Evolutionary conservation across 1,140 invertebrate species (phyloP).

Genomic region (Popillia japonica): DNA sequence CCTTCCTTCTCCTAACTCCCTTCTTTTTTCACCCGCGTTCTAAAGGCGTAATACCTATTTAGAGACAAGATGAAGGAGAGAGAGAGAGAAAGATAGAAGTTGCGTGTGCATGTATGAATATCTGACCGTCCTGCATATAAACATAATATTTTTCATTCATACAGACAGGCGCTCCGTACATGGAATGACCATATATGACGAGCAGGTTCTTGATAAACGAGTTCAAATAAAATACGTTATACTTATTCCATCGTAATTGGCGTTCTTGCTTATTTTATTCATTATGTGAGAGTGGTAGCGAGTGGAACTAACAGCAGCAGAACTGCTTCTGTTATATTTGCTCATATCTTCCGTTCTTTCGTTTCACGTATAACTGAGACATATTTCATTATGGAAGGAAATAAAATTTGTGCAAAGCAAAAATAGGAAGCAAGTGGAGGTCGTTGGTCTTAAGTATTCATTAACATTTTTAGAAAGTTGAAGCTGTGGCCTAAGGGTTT

Average conservation of each 20-base stretch:
- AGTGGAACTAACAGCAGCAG: background rate
- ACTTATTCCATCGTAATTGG: constrained; percentile 43
- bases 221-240: constrained; percentile 43
- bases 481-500: too few relatives aligned
- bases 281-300: constrained; percentile 33
- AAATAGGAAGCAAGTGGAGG: too few relatives aligned
- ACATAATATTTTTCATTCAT: constrained; percentile 43
- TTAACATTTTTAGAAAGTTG: too few relatives aligned
- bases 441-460: too few relatives aligned
- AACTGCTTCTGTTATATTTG: too few relatives aligned
- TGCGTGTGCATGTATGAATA: background rate
- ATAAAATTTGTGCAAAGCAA: too few relatives aligned
- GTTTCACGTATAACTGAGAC: too few relatives aligned
- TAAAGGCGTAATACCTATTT: too few relatives aligned
- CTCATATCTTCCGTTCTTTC: too few relatives aligned
- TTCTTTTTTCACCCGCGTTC: background rate
- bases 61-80: too few relatives aligned
- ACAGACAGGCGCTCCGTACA: constrained; percentile 19
- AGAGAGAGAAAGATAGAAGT: too few relatives aligned
- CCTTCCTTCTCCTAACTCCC: constrained; percentile 14
- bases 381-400: too few relatives aligned
- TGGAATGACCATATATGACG: constrained; percentile 41
- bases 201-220: constrained; percentile 40
- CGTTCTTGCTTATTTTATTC: constrained; percentile 42
- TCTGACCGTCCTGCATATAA: constrained; percentile 30